phyloP scores from a whole-genome alignment of 2,888 invertebrate genomes.

The Resseliella maxima region DNA sequence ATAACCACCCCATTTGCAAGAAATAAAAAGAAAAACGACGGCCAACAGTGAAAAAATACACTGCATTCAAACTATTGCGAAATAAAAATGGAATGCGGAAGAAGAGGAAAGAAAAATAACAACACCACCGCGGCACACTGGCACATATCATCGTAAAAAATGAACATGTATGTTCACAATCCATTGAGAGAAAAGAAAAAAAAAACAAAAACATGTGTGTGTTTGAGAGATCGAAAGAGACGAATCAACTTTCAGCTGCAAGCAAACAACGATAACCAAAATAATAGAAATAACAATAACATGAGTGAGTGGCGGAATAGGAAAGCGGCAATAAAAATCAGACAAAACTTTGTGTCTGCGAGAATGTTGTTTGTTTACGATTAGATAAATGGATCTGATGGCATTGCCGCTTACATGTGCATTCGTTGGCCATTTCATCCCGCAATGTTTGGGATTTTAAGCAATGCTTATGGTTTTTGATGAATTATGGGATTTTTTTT shows the following conservation, averaged over 20 bases:
- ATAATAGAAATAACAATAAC: conserved; percentile 51
- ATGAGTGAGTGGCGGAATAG: background rate
- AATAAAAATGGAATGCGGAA: background rate
- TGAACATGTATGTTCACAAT: background rate
- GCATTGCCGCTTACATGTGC: background rate
- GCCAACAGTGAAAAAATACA: conserved; percentile 14
- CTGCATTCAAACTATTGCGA: conserved; percentile 34
- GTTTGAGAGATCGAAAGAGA: background rate
- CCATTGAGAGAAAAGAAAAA: background rate
- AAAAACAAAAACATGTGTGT: too few relatives aligned
- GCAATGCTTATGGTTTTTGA: conserved; percentile 37
- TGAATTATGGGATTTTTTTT: conserved; percentile 3
- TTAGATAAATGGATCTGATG: conserved; percentile 57
- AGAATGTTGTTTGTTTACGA: conserved; percentile 56
- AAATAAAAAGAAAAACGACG: conserved; percentile 10
- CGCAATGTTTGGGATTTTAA: background rate
- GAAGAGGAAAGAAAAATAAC: background rate
- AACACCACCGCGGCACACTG: conserved; percentile 53
- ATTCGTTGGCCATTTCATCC: conserved; percentile 6
- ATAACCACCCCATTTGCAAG: conserved; percentile 57
- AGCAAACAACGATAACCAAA: conserved; percentile 34
- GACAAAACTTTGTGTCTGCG: conserved; percentile 39
- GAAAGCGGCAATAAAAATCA: conserved; percentile 58
- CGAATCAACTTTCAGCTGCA: background rate
- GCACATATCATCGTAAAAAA: conserved; percentile 6